phyloP scores from a whole-genome alignment of 2,113 vertebrate species.

The Australoheros scitulus region DNA sequence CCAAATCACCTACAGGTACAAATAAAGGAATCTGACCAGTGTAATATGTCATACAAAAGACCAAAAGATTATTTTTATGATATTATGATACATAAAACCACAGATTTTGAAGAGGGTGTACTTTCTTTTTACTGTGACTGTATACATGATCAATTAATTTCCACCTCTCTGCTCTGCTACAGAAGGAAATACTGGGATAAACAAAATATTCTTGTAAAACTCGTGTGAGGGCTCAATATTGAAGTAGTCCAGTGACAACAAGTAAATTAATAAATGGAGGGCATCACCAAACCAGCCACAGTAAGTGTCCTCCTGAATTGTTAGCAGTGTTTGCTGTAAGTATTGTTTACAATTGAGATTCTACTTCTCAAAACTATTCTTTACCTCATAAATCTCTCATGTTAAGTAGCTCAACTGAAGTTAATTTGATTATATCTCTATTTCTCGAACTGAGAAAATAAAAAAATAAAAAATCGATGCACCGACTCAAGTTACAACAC shows the following conservation, averaged over 20 bases:
- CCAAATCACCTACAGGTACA: too few relatives aligned
- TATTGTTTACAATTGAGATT: constrained; percentile 25
- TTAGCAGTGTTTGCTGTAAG: background rate
- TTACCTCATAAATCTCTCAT: constrained; percentile 50
- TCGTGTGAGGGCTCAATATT: background rate
- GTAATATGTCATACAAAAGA: too few relatives aligned
- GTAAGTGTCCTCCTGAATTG: background rate
- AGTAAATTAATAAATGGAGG: background rate
- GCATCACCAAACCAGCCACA: background rate
- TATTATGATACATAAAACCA: background rate
- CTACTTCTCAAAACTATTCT: constrained; percentile 17
- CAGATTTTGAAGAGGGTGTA: background rate
- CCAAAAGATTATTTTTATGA: too few relatives aligned
- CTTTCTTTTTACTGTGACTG: background rate
- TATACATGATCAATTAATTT: background rate
- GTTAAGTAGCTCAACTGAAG: constrained; percentile 47
- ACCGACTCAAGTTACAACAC: constrained; percentile 51
- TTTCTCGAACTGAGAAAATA: constrained; percentile 49
- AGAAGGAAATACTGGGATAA: background rate
- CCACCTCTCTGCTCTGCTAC: background rate
- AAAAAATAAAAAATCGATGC: constrained; percentile 67
- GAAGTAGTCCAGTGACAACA: background rate
- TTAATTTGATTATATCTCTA: constrained; percentile 61
- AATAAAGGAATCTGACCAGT: too few relatives aligned
- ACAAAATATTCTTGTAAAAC: background rate